Conservation (phyloP, 2,888 invertebrate genomes). For the Strigamia transsilvanica region DNA sequence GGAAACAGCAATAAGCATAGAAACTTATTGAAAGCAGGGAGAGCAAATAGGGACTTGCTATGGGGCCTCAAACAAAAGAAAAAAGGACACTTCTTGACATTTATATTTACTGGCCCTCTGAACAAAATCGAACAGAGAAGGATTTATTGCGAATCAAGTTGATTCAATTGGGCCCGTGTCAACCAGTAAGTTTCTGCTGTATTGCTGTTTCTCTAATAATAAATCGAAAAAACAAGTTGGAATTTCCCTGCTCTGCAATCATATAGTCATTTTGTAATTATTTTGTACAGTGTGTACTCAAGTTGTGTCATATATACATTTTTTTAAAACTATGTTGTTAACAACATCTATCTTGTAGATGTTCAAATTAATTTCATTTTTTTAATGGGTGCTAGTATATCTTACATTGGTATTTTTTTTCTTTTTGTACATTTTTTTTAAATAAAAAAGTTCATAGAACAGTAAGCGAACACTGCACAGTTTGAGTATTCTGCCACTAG, state of each 20-base stretch:
- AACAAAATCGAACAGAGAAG: no score
- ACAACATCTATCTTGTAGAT: not conserved
- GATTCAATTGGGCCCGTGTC: no score
- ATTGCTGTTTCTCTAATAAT: no score
- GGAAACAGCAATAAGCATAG: no score
- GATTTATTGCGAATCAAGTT: no score
- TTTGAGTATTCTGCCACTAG: no score
- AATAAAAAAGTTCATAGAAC: not conserved
- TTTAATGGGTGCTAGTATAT: not conserved
- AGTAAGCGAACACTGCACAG: no score
- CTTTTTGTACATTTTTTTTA: not conserved
- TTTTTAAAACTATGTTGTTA: not conserved
- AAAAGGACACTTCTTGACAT: no score
- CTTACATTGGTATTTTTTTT: not conserved
- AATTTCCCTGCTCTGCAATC: no score
- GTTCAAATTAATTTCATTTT: not conserved
- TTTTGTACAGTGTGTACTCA: slow-evolving; percentile 1
- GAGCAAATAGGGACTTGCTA: not conserved
- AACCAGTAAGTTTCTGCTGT: no score
- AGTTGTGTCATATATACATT: not conserved
- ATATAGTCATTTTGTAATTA: not conserved
- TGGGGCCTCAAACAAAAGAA: not conserved
- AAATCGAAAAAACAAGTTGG: no score
- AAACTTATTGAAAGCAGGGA: not conserved
- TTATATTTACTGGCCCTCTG: no score